Percentiles rank a stretch among this genome's conserved stretches.
Conservation (phyloP, 1,140 invertebrate genomes). For the Neodiprion fabricii region DNA sequence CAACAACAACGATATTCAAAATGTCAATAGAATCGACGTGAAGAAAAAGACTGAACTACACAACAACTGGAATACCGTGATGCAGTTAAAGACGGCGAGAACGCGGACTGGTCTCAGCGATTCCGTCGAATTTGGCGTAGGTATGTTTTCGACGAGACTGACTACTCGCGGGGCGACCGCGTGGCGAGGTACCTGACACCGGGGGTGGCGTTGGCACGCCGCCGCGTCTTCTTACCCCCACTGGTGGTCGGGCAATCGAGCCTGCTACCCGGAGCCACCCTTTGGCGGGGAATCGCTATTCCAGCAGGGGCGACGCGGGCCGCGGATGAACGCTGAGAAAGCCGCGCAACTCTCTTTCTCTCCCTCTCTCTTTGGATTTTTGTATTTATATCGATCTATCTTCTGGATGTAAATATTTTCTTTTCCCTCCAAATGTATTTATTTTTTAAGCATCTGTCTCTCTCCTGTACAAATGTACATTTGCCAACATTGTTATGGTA, state of each 20-base stretch:
- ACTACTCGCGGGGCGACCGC: slow-evolving; percentile 43
- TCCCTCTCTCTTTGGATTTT: slow-evolving; percentile 9
- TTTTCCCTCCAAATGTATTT: too few relatives aligned
- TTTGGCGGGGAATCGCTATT: neutral
- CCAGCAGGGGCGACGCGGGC: neutral
- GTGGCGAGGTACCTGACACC: slow-evolving; percentile 50
- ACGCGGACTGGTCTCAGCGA: neutral
- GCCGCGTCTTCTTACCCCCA: slow-evolving; percentile 34
- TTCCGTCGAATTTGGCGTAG: neutral
- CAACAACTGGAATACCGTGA: too few relatives aligned
- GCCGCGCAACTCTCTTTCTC: slow-evolving; percentile 5
- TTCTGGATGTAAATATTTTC: neutral
- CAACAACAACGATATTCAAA: too few relatives aligned
- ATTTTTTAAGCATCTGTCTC: too few relatives aligned
- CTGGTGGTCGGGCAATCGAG: neutral
- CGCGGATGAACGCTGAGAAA: neutral
- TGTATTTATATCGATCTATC: neutral
- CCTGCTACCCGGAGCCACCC: slow-evolving; percentile 12
- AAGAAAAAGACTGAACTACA: too few relatives aligned
- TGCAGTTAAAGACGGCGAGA: neutral
- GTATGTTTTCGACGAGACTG: slow-evolving; percentile 48
- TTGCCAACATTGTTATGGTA: too few relatives aligned
- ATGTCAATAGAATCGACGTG: too few relatives aligned
- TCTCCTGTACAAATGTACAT: too few relatives aligned
- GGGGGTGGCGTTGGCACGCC: slow-evolving; percentile 40